Percentiles rank a stretch among this genome's conserved stretches.
phyloP scores from a whole-genome alignment of 1,140 invertebrate genomes.

The Octopus bimaculoides region DNA sequence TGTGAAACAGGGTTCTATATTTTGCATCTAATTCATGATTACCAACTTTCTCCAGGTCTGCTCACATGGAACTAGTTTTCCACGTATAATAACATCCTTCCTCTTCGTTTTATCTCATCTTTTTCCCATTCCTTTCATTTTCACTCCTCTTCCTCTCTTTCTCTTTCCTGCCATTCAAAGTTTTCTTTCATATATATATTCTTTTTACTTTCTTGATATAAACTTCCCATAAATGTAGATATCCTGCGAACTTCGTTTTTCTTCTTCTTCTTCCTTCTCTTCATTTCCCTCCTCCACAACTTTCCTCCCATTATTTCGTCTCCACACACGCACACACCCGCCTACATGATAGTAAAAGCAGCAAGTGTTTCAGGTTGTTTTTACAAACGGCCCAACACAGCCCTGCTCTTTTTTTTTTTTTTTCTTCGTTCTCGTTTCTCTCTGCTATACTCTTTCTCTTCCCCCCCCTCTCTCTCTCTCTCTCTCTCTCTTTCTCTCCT shows the following conservation, averaged over 20 bases:
- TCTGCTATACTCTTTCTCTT: background rate
- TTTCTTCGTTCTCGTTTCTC: background rate
- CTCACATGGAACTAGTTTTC: too few relatives aligned
- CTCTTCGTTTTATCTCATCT: constrained; percentile 18
- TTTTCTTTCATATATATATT: too few relatives aligned
- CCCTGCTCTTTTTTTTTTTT: background rate
- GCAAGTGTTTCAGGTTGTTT: too few relatives aligned
- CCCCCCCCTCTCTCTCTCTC: background rate
- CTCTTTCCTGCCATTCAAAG: background rate
- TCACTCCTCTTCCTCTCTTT: background rate
- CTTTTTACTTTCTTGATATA: too few relatives aligned
- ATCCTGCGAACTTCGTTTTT: background rate
- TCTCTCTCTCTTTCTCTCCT: background rate
- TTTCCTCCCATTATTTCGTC: background rate
- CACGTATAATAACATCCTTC: background rate
- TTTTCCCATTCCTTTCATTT: background rate
- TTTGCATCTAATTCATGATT: too few relatives aligned
- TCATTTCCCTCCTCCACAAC: background rate
- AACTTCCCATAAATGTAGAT: too few relatives aligned
- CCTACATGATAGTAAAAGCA: too few relatives aligned
- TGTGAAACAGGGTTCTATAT: too few relatives aligned
- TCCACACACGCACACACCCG: background rate
- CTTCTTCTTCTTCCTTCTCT: background rate
- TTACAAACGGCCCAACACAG: too few relatives aligned
- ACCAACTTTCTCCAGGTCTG: too few relatives aligned